Evolutionary conservation across 2,797 vertebrate genomes (phyloP).

Genomic region (Eutrigla gurnardus): DNA sequence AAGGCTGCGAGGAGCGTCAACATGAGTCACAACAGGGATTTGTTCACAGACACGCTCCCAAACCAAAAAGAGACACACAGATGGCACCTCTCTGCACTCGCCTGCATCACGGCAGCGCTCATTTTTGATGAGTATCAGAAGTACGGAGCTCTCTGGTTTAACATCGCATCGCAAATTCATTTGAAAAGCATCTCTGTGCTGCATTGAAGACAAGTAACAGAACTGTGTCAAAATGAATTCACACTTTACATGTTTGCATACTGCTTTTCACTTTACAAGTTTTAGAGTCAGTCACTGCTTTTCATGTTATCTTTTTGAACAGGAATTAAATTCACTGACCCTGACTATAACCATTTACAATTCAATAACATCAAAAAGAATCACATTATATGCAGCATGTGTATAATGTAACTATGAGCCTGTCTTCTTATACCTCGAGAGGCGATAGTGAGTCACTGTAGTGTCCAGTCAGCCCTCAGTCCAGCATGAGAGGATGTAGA

Average conservation of each 20-base stretch:
- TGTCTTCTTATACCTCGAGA: too few relatives aligned
- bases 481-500: too few relatives aligned
- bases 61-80: conserved; percentile 68
- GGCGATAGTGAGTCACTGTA: too few relatives aligned
- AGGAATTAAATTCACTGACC: neutral
- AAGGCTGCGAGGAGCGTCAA: conserved; percentile 68
- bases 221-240: neutral
- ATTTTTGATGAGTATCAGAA: conserved; percentile 54
- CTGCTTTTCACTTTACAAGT: neutral
- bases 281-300: neutral
- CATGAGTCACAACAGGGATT: conserved; percentile 71
- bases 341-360: neutral
- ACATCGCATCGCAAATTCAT: conserved; percentile 6
- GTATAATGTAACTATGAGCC: too few relatives aligned
- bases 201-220: conserved; percentile 13
- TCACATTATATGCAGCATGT: neutral
- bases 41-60: conserved; percentile 61
- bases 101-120: conserved; percentile 35
- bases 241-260: neutral
- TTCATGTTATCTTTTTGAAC: neutral
- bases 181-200: neutral
- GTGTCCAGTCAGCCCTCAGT: too few relatives aligned
- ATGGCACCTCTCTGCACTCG: conserved; percentile 65
- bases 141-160: conserved; percentile 27
- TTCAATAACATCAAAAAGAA: neutral